Conservation (phyloP, 2,797 vertebrate genomes). For the Taenioides sp. region DNA sequence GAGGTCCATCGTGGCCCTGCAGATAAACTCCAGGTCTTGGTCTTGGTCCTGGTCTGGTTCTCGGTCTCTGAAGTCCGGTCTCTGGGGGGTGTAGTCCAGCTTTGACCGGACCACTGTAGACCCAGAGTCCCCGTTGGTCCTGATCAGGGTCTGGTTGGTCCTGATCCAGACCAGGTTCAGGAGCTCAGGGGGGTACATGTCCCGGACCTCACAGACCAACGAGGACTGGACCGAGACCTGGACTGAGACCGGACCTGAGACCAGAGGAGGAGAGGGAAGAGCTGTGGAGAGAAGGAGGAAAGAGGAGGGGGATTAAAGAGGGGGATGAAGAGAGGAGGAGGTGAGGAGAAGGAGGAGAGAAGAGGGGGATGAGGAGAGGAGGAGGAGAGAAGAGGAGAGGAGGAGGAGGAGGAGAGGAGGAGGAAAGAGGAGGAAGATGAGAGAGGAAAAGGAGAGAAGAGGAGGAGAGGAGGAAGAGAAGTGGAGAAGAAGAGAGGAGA, state of each 20-base stretch:
- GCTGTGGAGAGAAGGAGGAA: constrained; percentile 67
- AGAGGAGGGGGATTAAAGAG: too few species aligned
- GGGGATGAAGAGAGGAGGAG: too few species aligned
- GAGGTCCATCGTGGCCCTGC: constrained; percentile 60
- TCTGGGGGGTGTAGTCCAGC: constrained; percentile 46
- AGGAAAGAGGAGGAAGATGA: background rate
- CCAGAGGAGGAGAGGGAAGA: constrained; percentile 79
- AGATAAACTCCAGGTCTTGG: constrained; percentile 49
- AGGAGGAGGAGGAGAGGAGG: constrained; percentile 62
- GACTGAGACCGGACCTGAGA: constrained; percentile 67
- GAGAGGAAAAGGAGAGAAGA: constrained; percentile 1
- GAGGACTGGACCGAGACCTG: constrained; percentile 52
- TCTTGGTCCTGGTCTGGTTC: background rate
- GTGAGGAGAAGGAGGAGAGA: constrained; percentile 28
- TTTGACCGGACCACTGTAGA: constrained; percentile 7
- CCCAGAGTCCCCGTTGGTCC: background rate
- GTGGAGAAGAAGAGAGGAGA: constrained; percentile 16
- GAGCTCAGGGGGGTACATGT: constrained; percentile 72
- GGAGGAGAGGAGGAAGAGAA: constrained; percentile 84
- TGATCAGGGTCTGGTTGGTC: constrained; percentile 31
- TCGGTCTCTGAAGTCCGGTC: constrained; percentile 27
- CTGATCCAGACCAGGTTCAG: constrained; percentile 73
- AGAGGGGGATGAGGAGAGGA: constrained; percentile 74
- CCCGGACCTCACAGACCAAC: constrained; percentile 74
- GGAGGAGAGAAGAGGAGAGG: constrained; percentile 55